These are phyloP conservation scores for Oscheius sp. DNA, from an alignment of 2,888 invertebrate genomes.

Conservation along the genomic window DNA sequence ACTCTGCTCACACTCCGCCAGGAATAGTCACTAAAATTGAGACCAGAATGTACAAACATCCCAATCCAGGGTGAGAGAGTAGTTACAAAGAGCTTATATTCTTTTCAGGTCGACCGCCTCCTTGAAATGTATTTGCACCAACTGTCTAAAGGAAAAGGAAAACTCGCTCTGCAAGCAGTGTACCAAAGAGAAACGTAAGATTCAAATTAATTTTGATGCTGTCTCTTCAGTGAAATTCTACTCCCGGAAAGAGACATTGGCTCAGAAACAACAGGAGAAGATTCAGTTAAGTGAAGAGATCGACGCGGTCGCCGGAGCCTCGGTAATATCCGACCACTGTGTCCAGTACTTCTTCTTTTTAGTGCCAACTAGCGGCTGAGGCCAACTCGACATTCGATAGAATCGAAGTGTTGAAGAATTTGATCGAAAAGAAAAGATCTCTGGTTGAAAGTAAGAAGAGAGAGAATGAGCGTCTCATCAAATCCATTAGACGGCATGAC, in stretches of 20 bases:
- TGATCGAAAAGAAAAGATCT: conserved; percentile 4
- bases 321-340: conserved; percentile 1
- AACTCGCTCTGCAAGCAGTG: conserved; percentile 48
- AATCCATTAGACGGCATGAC: background rate
- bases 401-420: conserved; percentile 5
- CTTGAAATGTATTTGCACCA: conserved; percentile 37
- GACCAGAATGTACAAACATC: conserved; percentile 36
- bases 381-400: conserved; percentile 23
- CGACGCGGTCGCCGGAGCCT: conserved; percentile 10
- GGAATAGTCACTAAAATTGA: conserved; percentile 56
- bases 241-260: conserved; percentile 42
- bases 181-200: conserved; percentile 45
- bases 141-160: conserved; percentile 42
- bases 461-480: background rate
- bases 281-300: conserved; percentile 17
- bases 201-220: background rate
- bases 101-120: background rate
- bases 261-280: conserved; percentile 33
- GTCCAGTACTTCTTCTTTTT: conserved; percentile 7
- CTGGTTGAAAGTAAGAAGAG: background rate
- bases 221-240: conserved; percentile 45
- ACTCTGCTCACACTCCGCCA: conserved; percentile 49
- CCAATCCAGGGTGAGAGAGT: background rate
- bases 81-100: background rate
- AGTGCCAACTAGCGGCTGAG: conserved; percentile 8